Evolutionary conservation across 2,797 vertebrate species (phyloP).

Genomic region (Cebuella pygmaea): DNA sequence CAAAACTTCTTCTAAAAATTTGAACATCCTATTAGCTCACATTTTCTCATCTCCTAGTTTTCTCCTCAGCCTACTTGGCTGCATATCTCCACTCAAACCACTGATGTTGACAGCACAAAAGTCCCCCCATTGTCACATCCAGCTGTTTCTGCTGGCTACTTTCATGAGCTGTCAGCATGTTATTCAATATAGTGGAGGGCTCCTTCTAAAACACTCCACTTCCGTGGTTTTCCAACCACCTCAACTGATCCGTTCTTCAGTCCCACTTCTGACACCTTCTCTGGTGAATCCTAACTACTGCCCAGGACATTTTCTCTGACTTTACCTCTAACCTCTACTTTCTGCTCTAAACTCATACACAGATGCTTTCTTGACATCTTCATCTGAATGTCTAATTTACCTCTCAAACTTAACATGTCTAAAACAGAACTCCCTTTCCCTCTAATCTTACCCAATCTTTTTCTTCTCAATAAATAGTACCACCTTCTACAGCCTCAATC

Average conservation of each 20-base stretch:
- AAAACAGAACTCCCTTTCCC: neutral
- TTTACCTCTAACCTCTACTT: neutral
- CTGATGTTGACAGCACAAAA: neutral
- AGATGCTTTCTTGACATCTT: neutral
- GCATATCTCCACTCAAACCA: neutral
- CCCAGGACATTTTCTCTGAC: neutral
- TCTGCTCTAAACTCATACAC: neutral
- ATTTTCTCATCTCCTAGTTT: neutral
- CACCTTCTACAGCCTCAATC: neutral
- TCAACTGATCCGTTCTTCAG: neutral
- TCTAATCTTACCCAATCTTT: neutral
- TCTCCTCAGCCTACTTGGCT: neutral
- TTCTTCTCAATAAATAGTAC: neutral
- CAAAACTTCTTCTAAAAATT: neutral
- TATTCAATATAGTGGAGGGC: neutral
- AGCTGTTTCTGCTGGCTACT: rapidly evolving
- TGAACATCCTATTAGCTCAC: neutral
- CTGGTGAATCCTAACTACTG: neutral
- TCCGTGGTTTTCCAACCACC: neutral
- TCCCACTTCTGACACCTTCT: neutral
- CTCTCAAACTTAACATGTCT: neutral
- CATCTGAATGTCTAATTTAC: neutral
- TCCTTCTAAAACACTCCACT: neutral
- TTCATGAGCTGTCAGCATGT: neutral
- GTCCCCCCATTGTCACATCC: neutral